Percentiles rank a stretch among this genome's conserved stretches.
phyloP scores from a whole-genome alignment of 2,797 vertebrate species.

The Cryptoprocta ferox region DNA sequence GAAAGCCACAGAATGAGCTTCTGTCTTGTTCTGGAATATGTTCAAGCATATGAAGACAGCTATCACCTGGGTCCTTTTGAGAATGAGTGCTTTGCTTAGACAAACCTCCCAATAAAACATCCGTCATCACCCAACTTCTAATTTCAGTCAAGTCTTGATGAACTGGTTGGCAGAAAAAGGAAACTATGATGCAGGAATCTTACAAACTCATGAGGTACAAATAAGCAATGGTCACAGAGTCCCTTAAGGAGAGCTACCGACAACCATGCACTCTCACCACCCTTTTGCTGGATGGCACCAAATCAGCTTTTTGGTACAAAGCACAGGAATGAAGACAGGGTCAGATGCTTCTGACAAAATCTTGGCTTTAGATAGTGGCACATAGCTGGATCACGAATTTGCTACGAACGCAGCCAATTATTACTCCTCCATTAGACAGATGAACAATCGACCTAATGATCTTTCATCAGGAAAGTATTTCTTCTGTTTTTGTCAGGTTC shows the following conservation, averaged over 20 bases:
- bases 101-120: slow-evolving; percentile 32
- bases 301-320: not conserved
- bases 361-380: not conserved
- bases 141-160: not conserved
- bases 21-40: not conserved
- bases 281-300: not conserved
- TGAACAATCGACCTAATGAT: not conserved
- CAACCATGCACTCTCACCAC: not conserved
- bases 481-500: not conserved
- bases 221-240: not conserved
- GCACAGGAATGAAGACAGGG: not conserved
- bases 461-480: slow-evolving; percentile 35
- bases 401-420: not conserved
- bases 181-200: not conserved
- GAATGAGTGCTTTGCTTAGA: not conserved
- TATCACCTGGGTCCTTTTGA: not conserved
- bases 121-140: not conserved
- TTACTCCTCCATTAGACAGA: not conserved
- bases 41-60: not conserved
- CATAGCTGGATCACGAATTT: not conserved
- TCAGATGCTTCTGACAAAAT: slow-evolving; percentile 30
- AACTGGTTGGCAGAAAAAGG: not conserved
- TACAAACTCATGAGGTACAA: not conserved
- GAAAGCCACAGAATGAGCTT: slow-evolving; percentile 24
- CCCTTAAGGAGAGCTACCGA: not conserved